phyloP scores from a whole-genome alignment of 2,113 vertebrate species.

The Isurus oxyrinchus region DNA sequence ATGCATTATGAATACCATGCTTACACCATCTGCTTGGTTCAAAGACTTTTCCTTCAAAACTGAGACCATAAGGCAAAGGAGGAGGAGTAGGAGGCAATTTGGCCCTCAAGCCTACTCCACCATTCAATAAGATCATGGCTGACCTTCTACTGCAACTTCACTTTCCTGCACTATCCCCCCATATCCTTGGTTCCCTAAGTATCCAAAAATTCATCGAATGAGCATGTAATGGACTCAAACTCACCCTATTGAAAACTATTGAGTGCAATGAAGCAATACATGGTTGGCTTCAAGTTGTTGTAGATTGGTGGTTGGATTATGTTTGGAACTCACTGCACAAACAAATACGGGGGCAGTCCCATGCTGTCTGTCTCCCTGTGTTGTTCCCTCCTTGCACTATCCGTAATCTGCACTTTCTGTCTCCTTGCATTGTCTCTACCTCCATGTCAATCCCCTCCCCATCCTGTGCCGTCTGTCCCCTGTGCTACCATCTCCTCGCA shows the following conservation, averaged over 20 bases:
- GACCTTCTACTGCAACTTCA: not conserved
- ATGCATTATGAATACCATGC: not conserved
- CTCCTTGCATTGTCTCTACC: too few relatives aligned
- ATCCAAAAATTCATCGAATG: not conserved
- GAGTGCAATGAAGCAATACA: not conserved
- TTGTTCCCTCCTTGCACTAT: too few relatives aligned
- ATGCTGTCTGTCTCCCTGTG: too few relatives aligned
- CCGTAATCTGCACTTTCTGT: too few relatives aligned
- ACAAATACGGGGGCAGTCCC: not conserved
- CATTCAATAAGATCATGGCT: not conserved
- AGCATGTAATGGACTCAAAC: not conserved
- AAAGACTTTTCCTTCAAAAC: not conserved
- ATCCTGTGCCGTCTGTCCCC: too few relatives aligned
- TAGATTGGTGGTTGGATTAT: not conserved
- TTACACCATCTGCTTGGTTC: not conserved
- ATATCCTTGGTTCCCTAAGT: not conserved
- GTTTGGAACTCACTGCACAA: not conserved
- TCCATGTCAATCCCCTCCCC: too few relatives aligned
- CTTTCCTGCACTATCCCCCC: not conserved
- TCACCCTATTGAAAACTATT: too few relatives aligned
- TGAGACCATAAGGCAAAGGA: not conserved
- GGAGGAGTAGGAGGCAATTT: not conserved
- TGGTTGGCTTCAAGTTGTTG: not conserved
- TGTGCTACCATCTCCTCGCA: too few relatives aligned
- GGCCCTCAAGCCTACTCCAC: too few relatives aligned